Evolutionary conservation across 1,140 invertebrate genomes (phyloP), one percentile per base, ranked within the genome.

Genomic region (Heliconius hermathena): DNA sequence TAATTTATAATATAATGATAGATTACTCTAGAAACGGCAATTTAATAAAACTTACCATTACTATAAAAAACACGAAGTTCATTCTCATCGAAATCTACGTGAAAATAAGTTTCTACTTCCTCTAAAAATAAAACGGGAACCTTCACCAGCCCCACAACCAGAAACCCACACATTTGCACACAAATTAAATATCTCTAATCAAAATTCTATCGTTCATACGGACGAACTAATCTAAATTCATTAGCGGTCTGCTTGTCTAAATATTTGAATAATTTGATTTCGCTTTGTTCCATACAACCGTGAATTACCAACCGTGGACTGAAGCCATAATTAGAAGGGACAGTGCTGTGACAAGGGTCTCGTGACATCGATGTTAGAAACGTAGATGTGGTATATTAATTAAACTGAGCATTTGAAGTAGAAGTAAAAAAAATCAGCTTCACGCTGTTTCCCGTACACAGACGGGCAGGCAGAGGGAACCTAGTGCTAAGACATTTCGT

Each of bases 251-350:
- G 82, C 89, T 89, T 90, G 89, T 91, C 88, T 90, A 91, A 91
- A 91, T 92, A 92, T 93, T 93, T 93, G 89, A 93, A 91, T 93
- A 93, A 93, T 93, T 91, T 87, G 90, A 93, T 93, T 92, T 90
- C 80, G 82, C 91, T 90, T 89, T 88, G 89, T 86, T 88, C 81
- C 84, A 84, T 90, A 88, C 88, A 90, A 90, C 88, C 84, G 88
- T 78, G 85, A 89, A 85, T 90, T 86, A 87, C 81, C 79, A 81
- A 80, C 82, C 76, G 75, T 76, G 83, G 87, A 85, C 81, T 83
- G 85, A 74, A 83, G 83, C 70, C 81, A 88, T 91, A 89, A 92
- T 92, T 90, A 91, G 87, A 84, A 88, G 81, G 87, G 89, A 89
- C 89, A 81, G 66, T 82, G 77, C 60, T 38, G 78, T 82, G 86